These are phyloP conservation scores for Corbicula japonica DNA, from an alignment of 2,888 invertebrate genomes.

Conservation along the genomic window DNA sequence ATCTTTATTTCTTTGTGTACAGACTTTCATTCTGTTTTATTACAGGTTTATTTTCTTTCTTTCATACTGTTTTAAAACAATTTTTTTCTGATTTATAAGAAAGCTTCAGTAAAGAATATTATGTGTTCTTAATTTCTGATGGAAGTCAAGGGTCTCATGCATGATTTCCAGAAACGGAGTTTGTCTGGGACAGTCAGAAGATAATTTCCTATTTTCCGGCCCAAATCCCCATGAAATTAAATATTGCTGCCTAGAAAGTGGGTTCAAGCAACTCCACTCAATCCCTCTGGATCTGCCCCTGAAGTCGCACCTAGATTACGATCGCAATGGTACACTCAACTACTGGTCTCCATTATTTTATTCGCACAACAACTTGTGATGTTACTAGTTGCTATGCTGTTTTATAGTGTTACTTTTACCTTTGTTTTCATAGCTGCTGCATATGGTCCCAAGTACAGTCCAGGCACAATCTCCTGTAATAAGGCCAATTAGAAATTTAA, in stretches of 20 bases:
- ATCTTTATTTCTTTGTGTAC: too few species aligned
- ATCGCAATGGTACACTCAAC: neutral
- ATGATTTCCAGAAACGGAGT: too few species aligned
- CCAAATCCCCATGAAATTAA: neutral
- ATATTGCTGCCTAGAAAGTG: neutral
- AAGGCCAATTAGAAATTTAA: neutral
- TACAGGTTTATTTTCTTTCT: too few species aligned
- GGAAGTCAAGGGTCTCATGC: too few species aligned
- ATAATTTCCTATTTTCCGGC: too few species aligned
- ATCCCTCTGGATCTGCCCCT: neutral
- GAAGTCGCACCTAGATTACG: neutral
- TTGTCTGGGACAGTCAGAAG: too few species aligned
- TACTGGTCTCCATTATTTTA: neutral
- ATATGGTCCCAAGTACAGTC: slow-evolving; percentile 90
- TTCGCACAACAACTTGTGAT: neutral
- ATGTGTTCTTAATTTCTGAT: too few species aligned
- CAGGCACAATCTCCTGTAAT: slow-evolving; percentile 89
- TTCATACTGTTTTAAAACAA: too few species aligned
- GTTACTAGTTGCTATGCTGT: neutral
- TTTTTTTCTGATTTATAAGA: too few species aligned
- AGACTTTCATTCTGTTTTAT: too few species aligned
- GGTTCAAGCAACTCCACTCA: neutral
- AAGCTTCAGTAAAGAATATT: too few species aligned
- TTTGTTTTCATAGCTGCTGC: slow-evolving; percentile 89
- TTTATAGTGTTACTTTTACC: slow-evolving; percentile 68